A percentile compares a stretch with the other conserved stretches of the same genome.
Conservation (phyloP, 2,888 invertebrate species). For the Pegoplata infirma region DNA sequence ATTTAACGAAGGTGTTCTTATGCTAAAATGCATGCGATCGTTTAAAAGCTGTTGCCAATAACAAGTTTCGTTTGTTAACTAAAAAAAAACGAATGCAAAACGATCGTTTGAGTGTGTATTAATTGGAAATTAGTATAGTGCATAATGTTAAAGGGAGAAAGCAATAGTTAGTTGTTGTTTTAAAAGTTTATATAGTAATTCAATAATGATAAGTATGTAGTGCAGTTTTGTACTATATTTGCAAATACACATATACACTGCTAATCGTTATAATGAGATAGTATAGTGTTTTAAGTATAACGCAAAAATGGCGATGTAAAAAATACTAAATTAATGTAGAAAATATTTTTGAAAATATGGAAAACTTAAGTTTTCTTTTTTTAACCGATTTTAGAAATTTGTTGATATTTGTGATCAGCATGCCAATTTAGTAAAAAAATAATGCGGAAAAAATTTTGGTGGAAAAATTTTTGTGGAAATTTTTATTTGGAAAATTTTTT, state of each 20-base stretch:
- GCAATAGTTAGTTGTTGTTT: neutral
- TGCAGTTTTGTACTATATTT: conserved; percentile 12
- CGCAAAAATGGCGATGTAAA: conserved; percentile 6
- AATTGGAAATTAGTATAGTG: conserved; percentile 26
- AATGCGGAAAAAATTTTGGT: too few relatives aligned
- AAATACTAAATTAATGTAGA: too few relatives aligned
- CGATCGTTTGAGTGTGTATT: neutral
- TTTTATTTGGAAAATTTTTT: too few relatives aligned
- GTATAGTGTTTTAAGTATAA: neutral
- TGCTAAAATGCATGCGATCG: conserved; percentile 12
- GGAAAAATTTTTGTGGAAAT: too few relatives aligned
- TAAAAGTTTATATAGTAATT: neutral
- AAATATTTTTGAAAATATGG: too few relatives aligned
- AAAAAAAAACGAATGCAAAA: neutral
- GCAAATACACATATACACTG: neutral
- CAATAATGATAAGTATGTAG: neutral
- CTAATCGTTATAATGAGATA: neutral
- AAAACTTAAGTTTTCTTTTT: too few relatives aligned
- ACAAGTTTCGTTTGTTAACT: conserved; percentile 31
- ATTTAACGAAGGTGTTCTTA: conserved; percentile 14
- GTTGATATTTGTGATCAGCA: too few relatives aligned
- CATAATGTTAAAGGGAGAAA: conserved; percentile 32
- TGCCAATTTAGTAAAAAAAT: too few relatives aligned
- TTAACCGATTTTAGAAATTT: too few relatives aligned
- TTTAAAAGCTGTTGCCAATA: conserved; percentile 2